Percentiles rank a stretch among this genome's conserved stretches.
Evolutionary conservation across 2,888 invertebrate genomes (phyloP).

Genomic region (Acleris literana): DNA sequence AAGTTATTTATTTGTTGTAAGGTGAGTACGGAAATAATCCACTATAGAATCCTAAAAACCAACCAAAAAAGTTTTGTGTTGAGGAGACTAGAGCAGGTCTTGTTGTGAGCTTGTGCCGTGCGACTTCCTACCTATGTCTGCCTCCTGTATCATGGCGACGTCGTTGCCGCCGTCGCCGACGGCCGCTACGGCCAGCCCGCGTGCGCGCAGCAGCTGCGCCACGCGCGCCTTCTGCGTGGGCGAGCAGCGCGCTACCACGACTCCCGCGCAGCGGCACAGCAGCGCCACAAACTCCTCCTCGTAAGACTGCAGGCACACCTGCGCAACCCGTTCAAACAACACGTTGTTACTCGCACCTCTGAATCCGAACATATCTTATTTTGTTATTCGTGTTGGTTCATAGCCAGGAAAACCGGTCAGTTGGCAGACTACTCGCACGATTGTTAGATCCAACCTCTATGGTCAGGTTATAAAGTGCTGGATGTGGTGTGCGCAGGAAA

Average conservation of each 20-base stretch:
- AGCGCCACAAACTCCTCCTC: slow-evolving; percentile 88
- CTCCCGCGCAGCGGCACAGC: slow-evolving; percentile 88
- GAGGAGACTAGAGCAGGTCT: too few relatives aligned
- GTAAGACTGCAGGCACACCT: slow-evolving; percentile 88
- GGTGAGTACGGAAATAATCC: too few relatives aligned
- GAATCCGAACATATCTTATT: too few relatives aligned
- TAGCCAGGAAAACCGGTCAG: too few relatives aligned
- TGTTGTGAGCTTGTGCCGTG: not conserved
- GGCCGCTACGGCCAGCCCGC: slow-evolving; percentile 90
- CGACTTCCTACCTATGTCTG: slow-evolving; percentile 90
- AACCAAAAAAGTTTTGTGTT: too few relatives aligned
- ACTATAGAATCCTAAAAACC: too few relatives aligned
- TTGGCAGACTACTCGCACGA: too few relatives aligned
- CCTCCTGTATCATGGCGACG: slow-evolving; percentile 97
- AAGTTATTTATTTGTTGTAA: too few relatives aligned
- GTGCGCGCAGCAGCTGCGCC: slow-evolving; percentile 71
- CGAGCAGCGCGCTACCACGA: slow-evolving; percentile 95
- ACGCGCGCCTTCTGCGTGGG: slow-evolving; percentile 94
- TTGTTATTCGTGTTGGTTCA: too few relatives aligned
- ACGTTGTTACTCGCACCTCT: not conserved
- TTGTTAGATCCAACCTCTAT: too few relatives aligned
- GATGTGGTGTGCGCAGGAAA: too few relatives aligned
- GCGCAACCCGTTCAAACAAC: not conserved
- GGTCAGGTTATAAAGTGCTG: too few relatives aligned
- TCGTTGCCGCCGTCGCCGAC: slow-evolving; percentile 99